phyloP scores from a whole-genome alignment of 2,113 vertebrate species.

The Sturnus vulgaris region DNA sequence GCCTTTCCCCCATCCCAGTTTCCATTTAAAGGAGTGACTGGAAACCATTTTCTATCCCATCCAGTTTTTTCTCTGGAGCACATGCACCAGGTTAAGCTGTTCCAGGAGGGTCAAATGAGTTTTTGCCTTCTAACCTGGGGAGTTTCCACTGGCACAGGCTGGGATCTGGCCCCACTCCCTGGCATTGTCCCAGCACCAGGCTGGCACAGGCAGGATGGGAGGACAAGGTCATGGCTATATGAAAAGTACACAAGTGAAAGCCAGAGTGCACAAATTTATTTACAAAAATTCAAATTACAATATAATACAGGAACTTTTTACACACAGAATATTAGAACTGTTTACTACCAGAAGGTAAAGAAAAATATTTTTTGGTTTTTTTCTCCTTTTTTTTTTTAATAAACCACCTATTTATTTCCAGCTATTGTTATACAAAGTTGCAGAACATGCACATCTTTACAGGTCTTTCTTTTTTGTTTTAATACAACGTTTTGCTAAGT shows the following conservation, averaged over 20 bases:
- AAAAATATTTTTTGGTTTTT: slow-evolving; percentile 54
- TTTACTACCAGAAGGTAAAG: slow-evolving; percentile 71
- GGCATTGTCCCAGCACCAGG: background rate
- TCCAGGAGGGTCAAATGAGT: background rate
- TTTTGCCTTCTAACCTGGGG: background rate
- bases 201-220: background rate
- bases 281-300: slow-evolving; percentile 79
- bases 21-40: background rate
- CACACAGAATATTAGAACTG: slow-evolving; percentile 68
- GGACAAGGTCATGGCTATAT: accelerated
- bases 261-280: slow-evolving; percentile 74
- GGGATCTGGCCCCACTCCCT: background rate
- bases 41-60: slow-evolving; percentile 37
- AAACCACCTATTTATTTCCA: slow-evolving; percentile 63
- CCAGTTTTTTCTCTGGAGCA: background rate
- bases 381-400: slow-evolving; percentile 18
- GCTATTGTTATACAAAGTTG: slow-evolving; percentile 73
- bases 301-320: slow-evolving; percentile 79
- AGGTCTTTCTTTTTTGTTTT: slow-evolving; percentile 19
- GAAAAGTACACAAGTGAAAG: background rate
- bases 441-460: slow-evolving; percentile 70
- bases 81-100: background rate
- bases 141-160: background rate
- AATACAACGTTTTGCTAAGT: slow-evolving; percentile 68
- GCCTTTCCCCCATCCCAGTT: background rate